Evolutionary conservation across 2,888 invertebrate species (phyloP), one percentile per base, ranked within the genome.

Genomic region (Sthenelais limicola): DNA sequence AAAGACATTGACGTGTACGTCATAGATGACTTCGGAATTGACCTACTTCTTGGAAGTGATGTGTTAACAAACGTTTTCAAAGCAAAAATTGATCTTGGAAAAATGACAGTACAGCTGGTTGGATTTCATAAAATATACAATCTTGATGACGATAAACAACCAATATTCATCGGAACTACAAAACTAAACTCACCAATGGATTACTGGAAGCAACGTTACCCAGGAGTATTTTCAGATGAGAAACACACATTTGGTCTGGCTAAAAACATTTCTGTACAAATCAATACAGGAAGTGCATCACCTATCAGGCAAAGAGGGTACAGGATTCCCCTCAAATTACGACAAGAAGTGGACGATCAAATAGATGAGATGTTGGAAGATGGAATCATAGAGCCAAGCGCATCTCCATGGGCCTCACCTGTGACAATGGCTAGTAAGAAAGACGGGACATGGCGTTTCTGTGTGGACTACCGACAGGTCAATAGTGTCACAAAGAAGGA

Each of bases 381-480:
- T 26, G 56, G 56, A 21, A 56, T 56, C 4, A 56, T 56, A 9
- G 9, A n/a, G 9, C 56, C 56, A 5, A 28, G 28, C n/a, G 9
- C 28, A 26, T 56, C 56, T 4, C 28, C 30, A 4, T 56, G 56
- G 56, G 56, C 56, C 32, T 21, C 21, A 9, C 56, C 56, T 7
- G 4, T 32, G 3, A 32, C 7, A 35, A 3, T 62, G n/a, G 62
- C 35, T 3, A 9, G 3, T 9, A 56, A 56, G 56, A 12, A 12
- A 9, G 30, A 56, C n/a, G 56, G 56, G 30, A 21, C 28, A 4
- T 24, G 32, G 12, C 28, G 70, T 7, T 75, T 75, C 47, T 75
- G 75, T 67, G 76, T 76, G 32, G 75, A 75, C 47, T 75, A 71
- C 47, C 33, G 72, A 3, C 49, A 67, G 58, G 30, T 72, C 15